Conservation (phyloP, 2,888 invertebrate genomes). For the Tromatobia lineatoria region DNA sequence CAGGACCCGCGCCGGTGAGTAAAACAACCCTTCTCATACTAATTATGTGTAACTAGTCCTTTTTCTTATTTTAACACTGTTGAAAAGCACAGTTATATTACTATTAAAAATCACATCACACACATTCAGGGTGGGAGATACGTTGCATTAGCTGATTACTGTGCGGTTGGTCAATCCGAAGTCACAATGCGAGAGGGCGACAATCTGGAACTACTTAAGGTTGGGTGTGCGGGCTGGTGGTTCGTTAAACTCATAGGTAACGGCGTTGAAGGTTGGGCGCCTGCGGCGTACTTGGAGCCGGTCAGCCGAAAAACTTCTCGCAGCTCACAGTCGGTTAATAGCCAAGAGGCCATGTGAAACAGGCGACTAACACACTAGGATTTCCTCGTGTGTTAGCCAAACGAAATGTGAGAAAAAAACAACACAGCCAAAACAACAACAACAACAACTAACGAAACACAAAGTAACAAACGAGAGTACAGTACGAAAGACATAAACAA, state of each 20-base stretch:
- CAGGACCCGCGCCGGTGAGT: slow-evolving; percentile 86
- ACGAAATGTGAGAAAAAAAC: slow-evolving; percentile 26
- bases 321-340: slow-evolving; percentile 87
- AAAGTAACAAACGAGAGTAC: slow-evolving; percentile 29
- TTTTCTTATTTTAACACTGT: slow-evolving; percentile 41
- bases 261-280: slow-evolving; percentile 96
- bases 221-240: slow-evolving; percentile 99
- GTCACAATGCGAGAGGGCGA: slow-evolving; percentile 96
- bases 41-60: not conserved
- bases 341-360: slow-evolving; percentile 85
- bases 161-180: slow-evolving; percentile 96
- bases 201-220: slow-evolving; percentile 94
- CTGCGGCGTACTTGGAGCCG: slow-evolving; percentile 95
- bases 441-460: slow-evolving; percentile 26
- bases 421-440: not conserved
- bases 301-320: slow-evolving; percentile 91
- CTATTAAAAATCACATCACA: slow-evolving; percentile 48
- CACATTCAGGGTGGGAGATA: slow-evolving; percentile 91
- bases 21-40: not conserved
- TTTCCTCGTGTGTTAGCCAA: slow-evolving; percentile 79
- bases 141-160: slow-evolving; percentile 96
- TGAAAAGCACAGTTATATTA: slow-evolving; percentile 39
- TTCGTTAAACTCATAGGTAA: slow-evolving; percentile 94
- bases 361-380: slow-evolving; percentile 84
- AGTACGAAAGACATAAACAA: slow-evolving; percentile 33